Conservation (phyloP, 2,797 vertebrate species). For the Propithecus deckenii region DNA sequence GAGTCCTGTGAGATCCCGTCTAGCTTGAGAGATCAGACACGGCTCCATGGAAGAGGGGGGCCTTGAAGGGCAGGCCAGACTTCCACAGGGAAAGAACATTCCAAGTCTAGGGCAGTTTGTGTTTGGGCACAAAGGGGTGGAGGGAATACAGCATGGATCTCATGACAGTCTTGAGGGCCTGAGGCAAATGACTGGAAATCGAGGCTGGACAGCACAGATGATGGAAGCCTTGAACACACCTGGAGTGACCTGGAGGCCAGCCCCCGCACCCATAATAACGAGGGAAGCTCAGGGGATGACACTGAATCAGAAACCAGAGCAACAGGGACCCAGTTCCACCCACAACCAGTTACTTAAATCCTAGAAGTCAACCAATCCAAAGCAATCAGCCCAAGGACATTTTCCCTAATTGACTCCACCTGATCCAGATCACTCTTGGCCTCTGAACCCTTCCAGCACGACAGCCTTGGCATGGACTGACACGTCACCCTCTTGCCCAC, state of each 20-base stretch:
- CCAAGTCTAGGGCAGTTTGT: too few relatives aligned
- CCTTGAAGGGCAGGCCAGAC: background rate
- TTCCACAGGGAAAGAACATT: background rate
- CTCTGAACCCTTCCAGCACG: background rate
- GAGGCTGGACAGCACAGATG: too few relatives aligned
- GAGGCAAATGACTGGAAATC: background rate
- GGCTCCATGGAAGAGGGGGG: fast-evolving
- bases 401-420: background rate
- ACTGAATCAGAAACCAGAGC: background rate
- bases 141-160: background rate
- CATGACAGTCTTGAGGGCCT: background rate
- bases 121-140: background rate
- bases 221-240: background rate
- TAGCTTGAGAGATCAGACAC: background rate
- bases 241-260: background rate
- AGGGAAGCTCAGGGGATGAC: background rate
- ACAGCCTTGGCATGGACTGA: fast-evolving
- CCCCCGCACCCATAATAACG: background rate
- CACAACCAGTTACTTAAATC: background rate
- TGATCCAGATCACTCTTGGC: background rate
- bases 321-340: background rate
- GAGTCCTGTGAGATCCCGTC: background rate
- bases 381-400: background rate
- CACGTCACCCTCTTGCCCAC: fast-evolving
- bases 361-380: background rate